Evolutionary conservation across 2,888 invertebrate genomes (phyloP).

Genomic region (Cabera pusaria): DNA sequence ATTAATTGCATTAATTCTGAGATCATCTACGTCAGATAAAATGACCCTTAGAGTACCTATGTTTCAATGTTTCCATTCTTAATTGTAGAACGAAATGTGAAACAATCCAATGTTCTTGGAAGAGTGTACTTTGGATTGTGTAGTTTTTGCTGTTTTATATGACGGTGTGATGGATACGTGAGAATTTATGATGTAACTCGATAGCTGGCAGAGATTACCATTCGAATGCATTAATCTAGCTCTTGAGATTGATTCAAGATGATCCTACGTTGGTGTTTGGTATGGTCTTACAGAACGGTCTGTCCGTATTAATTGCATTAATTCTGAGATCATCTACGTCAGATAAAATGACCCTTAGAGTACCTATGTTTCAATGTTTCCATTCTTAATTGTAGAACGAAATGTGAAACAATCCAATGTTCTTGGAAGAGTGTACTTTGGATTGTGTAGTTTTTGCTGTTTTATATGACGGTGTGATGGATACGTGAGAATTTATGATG

Average conservation of each 20-base stretch:
- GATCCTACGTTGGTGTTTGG: constrained; percentile 7
- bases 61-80: no score
- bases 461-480: constrained; percentile 20
- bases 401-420: no score
- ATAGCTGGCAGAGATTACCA: constrained; percentile 9
- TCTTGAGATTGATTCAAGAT: constrained; percentile 16
- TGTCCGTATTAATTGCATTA: no score
- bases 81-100: no score
- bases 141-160: constrained; percentile 21
- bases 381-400: no score
- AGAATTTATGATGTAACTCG: constrained; percentile 17
- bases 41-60: no score
- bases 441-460: constrained; percentile 23
- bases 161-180: constrained; percentile 21
- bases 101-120: constrained; percentile 26
- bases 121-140: constrained; percentile 23
- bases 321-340: no score
- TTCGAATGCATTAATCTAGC: constrained; percentile 17
- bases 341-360: no score
- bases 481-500: constrained; percentile 17
- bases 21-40: no score
- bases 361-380: no score
- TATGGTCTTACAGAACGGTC: no score
- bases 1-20: no score
- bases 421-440: constrained; percentile 25